Evolutionary conservation across 2,888 invertebrate genomes (phyloP).

Genomic region (Norana najaformis): DNA sequence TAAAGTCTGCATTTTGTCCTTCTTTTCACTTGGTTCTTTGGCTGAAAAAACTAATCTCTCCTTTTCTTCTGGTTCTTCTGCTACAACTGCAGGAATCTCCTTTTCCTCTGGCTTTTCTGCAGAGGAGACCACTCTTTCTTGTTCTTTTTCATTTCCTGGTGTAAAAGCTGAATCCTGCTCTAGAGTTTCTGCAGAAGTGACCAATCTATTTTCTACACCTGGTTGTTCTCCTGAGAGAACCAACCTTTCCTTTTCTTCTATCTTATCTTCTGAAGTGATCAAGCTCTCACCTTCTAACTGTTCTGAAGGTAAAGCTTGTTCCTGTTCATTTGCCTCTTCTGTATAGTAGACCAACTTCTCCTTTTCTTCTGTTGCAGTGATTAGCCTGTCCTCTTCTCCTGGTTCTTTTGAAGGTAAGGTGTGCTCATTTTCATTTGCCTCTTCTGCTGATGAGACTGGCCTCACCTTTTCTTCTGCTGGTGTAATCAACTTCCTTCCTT

Average conservation of each 20-base stretch:
- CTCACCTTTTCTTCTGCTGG: no score
- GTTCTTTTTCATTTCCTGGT: background rate
- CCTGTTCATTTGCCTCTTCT: background rate
- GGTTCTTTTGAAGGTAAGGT: no score
- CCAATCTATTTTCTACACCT: no score
- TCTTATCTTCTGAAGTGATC: background rate
- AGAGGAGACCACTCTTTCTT: background rate
- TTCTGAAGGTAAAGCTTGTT: background rate
- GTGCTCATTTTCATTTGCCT: background rate
- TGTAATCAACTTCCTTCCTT: background rate
- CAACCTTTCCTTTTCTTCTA: no score
- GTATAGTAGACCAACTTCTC: background rate
- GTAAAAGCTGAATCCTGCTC: background rate
- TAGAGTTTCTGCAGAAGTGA: no score
- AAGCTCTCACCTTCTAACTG: background rate
- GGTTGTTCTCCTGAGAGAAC: no score
- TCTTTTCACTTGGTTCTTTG: background rate
- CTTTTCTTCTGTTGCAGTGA: background rate
- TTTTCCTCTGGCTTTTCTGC: background rate
- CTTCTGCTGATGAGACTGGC: background rate
- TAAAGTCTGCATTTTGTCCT: background rate
- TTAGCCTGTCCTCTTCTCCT: background rate
- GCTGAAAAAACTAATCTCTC: background rate
- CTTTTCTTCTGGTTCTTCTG: background rate
- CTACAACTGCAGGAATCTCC: no score